These are phyloP conservation scores for Altica lythri DNA, from an alignment of 2,888 invertebrate genomes.

Conservation along the genomic window DNA sequence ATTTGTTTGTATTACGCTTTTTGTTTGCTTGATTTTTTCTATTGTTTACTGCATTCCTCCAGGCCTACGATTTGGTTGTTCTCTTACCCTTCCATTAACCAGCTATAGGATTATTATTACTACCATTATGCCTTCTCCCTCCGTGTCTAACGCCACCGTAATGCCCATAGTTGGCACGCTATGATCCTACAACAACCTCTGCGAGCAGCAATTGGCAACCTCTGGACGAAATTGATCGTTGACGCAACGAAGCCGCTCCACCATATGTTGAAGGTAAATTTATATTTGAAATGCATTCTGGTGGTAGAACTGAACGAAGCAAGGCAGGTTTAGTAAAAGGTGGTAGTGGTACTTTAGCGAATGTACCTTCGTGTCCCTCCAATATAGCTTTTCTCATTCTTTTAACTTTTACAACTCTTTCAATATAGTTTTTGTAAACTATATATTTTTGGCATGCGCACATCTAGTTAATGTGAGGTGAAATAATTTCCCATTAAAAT, in stretches of 20 bases:
- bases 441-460: conserved; percentile 73
- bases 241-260: conserved; percentile 58
- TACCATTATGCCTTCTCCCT: conserved; percentile 26
- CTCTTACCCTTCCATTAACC: conserved; percentile 42
- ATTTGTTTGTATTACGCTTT: conserved; percentile 53
- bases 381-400: conserved; percentile 86
- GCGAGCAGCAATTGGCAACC: conserved; percentile 69
- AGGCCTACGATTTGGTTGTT: conserved; percentile 43
- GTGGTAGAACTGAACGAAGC: conserved; percentile 51
- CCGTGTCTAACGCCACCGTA: conserved; percentile 39
- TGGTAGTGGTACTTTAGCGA: conserved; percentile 70
- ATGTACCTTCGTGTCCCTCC: conserved; percentile 79
- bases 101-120: conserved; percentile 44
- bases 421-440: conserved; percentile 82
- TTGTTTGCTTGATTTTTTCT: conserved; percentile 51
- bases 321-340: conserved; percentile 40
- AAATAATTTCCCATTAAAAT: conserved; percentile 91
- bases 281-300: conserved; percentile 58
- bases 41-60: conserved; percentile 50
- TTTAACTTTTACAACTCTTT: conserved; percentile 85
- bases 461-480: conserved; percentile 84
- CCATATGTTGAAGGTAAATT: conserved; percentile 60
- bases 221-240: conserved; percentile 68
- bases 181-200: conserved; percentile 87
- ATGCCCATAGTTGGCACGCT: conserved; percentile 79